Evolutionary conservation across 2,888 invertebrate genomes (phyloP), one percentile per base, ranked within the genome.

Genomic region (Agrochola lychnidis): DNA sequence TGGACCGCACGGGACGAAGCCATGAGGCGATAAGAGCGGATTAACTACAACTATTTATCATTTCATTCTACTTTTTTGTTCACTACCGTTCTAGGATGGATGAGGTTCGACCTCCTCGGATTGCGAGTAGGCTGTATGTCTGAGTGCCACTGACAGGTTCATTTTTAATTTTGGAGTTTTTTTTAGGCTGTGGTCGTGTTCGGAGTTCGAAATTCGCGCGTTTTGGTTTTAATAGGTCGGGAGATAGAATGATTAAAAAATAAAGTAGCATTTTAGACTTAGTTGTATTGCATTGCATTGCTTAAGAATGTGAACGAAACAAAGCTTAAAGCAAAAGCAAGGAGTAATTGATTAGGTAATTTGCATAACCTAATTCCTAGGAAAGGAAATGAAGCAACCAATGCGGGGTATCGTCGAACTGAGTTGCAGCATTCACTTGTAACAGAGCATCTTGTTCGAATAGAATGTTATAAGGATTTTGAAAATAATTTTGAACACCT

Each of bases 21-120:
- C 88, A 89, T 88, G 89, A 89, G 91, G 90, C 94, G 96, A 96
- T 96, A 96, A 96, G 94, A 91, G 89, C 91, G 96, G 96, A 96
- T 96, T 96, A 96, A 96, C 94, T 93, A 92, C 88, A 92, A 94
- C 96, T 95, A 96, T 96, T 96, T 96, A 96, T 96, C 96, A 96
- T 96, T 92, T 92, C 85, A 91, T 89, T 93, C 91, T 89, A 92
- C 91, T 94, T 94, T 96, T 95, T 95, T 94, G 91, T 94, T 93
- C 92, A 94, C 95, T 95, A 95, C 95, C 93, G 94, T 94, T 92
- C 89, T 91, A 91, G 89, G 92, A 91, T 92, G 89, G 92, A 92
- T 91, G 89, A 88, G 88, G 85, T 90, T 78, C 91, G 93, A 94
- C 93, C 94, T 92, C 93, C 92, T 89, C 87, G 91, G 89, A 89